Evolutionary conservation across 2,888 invertebrate genomes (phyloP).

Genomic region (Phaonia tiefii): DNA sequence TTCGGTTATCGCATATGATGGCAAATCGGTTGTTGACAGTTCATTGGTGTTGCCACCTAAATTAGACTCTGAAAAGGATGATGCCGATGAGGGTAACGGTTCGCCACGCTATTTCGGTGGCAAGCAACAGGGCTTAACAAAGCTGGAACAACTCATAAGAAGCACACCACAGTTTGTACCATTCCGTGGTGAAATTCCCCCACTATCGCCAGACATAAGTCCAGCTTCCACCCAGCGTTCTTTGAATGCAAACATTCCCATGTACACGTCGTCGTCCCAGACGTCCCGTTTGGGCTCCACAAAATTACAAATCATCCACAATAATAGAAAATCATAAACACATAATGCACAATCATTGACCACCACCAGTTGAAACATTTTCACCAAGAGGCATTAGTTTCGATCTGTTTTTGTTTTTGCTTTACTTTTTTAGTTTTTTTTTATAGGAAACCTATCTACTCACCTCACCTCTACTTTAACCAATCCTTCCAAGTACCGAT

Average conservation of each 20-base stretch:
- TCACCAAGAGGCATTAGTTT: constrained; percentile 48
- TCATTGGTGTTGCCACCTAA: constrained; percentile 82
- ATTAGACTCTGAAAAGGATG: constrained; percentile 70
- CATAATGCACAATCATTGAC: constrained; percentile 8
- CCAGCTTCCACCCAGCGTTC: constrained; percentile 60
- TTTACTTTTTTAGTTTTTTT: constrained; percentile 47
- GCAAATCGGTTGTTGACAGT: constrained; percentile 86
- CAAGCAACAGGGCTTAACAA: constrained; percentile 78
- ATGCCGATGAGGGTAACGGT: constrained; percentile 60
- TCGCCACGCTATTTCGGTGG: constrained; percentile 56
- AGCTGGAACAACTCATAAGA: constrained; percentile 84
- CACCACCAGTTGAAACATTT: constrained; percentile 1
- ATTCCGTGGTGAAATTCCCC: constrained; percentile 88
- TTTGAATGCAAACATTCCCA: constrained; percentile 60
- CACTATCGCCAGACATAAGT: constrained; percentile 81
- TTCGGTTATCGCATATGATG: constrained; percentile 88
- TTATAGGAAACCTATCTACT: constrained; percentile 39
- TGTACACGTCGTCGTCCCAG: constrained; percentile 68
- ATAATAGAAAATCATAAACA: constrained; percentile 55
- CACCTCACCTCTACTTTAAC: constrained; percentile 37
- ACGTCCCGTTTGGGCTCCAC: constrained; percentile 75
- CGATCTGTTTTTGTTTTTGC: constrained; percentile 31
- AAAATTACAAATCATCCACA: constrained; percentile 74
- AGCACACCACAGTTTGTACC: constrained; percentile 87
- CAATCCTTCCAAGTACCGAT: constrained; percentile 33